phyloP scores from a whole-genome alignment of 2,797 vertebrate genomes.

The Lacerta bilineata region DNA sequence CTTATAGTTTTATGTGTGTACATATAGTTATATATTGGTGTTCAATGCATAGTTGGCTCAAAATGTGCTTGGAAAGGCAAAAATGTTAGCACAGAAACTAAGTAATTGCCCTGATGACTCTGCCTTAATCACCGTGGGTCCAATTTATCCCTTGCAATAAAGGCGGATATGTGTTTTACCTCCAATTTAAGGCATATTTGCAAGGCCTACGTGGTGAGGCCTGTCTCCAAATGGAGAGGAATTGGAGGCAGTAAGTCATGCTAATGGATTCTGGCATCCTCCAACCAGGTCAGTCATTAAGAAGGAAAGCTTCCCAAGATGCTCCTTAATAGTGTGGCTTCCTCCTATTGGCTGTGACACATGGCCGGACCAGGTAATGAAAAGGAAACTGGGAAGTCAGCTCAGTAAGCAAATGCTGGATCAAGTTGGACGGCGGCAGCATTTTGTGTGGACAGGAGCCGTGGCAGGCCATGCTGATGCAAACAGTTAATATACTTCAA shows the following conservation, averaged over 20 bases:
- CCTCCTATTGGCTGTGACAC: not conserved
- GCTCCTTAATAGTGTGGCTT: not conserved
- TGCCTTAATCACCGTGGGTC: constrained; percentile 11
- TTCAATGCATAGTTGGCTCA: not conserved
- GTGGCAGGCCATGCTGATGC: not conserved
- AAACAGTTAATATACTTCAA: too few relatives aligned
- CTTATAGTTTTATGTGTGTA: not conserved
- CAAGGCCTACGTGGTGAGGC: not conserved
- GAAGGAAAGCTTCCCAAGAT: constrained; percentile 2
- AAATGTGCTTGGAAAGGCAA: constrained; percentile 30
- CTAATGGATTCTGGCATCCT: constrained; percentile 6
- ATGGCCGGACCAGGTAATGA: not conserved
- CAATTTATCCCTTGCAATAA: constrained; percentile 13
- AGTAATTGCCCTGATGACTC: constrained; percentile 12
- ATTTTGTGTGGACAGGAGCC: not conserved
- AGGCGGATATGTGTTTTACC: not conserved
- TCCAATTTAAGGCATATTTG: constrained; percentile 8
- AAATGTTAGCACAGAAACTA: not conserved
- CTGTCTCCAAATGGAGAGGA: constrained; percentile 2
- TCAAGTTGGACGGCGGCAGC: not conserved
- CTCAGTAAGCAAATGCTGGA: not conserved
- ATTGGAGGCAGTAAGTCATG: not conserved
- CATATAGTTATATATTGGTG: not conserved
- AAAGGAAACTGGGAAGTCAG: not conserved
- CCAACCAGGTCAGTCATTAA: not conserved